A percentile compares a stretch with the other conserved stretches of the same genome.
Evolutionary conservation across 2,797 vertebrate species (phyloP).

Genomic region (Hippoglossus hippoglossus): DNA sequence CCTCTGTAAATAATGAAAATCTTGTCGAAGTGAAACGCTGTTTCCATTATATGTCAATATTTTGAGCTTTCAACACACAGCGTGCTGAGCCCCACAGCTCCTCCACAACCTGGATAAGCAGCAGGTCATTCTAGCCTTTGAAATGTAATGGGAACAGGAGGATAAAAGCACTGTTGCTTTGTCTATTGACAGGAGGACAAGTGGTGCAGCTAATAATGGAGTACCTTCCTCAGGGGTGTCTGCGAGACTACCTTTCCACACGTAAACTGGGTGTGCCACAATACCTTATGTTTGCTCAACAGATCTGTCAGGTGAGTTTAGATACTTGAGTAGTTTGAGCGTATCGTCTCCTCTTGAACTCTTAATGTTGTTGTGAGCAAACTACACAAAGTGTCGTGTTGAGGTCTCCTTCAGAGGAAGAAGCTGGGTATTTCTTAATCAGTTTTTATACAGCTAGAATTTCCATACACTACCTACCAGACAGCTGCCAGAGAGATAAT

Average conservation of each 20-base stretch:
- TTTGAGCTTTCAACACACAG: background rate
- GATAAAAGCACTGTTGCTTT: slow-evolving; percentile 33
- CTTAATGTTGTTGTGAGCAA: too few species aligned
- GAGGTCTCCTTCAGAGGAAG: too few species aligned
- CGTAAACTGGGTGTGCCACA: slow-evolving; percentile 82
- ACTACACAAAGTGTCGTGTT: background rate
- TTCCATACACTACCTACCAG: background rate
- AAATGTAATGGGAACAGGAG: slow-evolving; percentile 5
- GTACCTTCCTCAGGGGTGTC: slow-evolving; percentile 92
- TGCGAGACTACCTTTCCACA: slow-evolving; percentile 90
- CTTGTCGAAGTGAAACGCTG: slow-evolving; percentile 4
- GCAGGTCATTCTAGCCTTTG: slow-evolving; percentile 14
- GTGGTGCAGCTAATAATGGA: slow-evolving; percentile 96
- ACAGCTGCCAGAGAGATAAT: slow-evolving; percentile 3
- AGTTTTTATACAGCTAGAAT: too few species aligned
- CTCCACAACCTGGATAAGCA: background rate
- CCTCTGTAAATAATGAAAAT: slow-evolving; percentile 46
- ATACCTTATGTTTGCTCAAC: slow-evolving; percentile 91
- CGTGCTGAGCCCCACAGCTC: background rate
- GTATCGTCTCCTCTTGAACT: background rate
- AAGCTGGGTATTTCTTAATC: background rate
- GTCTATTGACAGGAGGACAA: slow-evolving; percentile 85
- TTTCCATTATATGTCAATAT: background rate
- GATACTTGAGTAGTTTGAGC: background rate
- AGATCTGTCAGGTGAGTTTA: slow-evolving; percentile 91